Evolutionary conservation across 2,888 invertebrate genomes (phyloP), one percentile per base, ranked within the genome.

Genomic region (Deroplatys truncata): DNA sequence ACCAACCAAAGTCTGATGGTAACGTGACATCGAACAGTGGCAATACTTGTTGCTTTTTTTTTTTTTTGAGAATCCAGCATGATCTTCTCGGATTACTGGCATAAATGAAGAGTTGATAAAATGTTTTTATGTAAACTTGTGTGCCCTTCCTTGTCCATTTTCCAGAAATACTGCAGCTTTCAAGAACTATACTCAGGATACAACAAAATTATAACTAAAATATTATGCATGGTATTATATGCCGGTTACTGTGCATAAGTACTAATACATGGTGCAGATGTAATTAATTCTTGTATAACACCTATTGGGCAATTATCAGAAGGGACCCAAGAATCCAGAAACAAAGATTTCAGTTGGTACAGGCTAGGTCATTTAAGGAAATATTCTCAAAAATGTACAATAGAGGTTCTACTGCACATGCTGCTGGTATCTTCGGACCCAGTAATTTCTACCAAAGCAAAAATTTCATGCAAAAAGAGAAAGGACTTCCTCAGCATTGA

Each of bases 181-280:
- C 90, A 13, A 91, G 90, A 87, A 91, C 82, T 92, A 92, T 90
- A 86, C 88, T 10, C 16, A 88, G 25, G 88, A 56, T 88, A 92
- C 91, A 29, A 90, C 91, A 25, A 25, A 85, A n/a, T 13, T 85
- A 28, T 29, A 31, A 31, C 35, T 85, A 10, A 31, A 29, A 28
- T 87, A 90, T 82, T 92, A 92, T 91, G 91, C 91, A 10, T 92
- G 92, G 92, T 92, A 91, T 88, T 91, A 90, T 88, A 92, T 92
- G 92, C 92, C 92, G 86, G 91, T 92, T 84, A 91, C 91, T 28
- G 91, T 92, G 16, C 92, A 92, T 85, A 92, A 91, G 49, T 92
- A 20, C 90, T 92, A 28, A 89, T 92, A 84, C 92, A 92, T 89
- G 91, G 92, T 15, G 29, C 88, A 84, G n/a, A 91, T 92, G 88